Evolutionary conservation across 2,113 vertebrate species (phyloP), one percentile per base, ranked within the genome.

Genomic region (Trematocara unimaculatum): DNA sequence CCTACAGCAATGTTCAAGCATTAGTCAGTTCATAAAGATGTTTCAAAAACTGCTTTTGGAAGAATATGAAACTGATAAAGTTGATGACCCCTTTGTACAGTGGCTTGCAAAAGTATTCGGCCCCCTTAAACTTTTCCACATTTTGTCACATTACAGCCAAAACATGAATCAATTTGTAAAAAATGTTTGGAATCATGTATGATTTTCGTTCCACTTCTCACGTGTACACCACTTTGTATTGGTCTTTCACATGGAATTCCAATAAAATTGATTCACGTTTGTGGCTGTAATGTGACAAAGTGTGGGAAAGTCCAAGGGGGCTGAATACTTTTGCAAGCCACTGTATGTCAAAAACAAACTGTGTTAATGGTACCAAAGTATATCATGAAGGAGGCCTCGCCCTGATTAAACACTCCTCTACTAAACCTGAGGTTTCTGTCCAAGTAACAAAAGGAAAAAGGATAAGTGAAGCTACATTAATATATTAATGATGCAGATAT

Each of bases 181-280:
- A 56, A 56, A 4, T 56, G 6, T 56, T 56, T 55, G 20, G 54
- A 26, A 8, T 56, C 2, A 7, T 14, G 1, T 26, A 0, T 14
- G 20, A 56, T 26, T 26, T 7, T 13, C 0, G 1, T 14, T 55
- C 20, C 54, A 26, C 20, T 55, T 55, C 2, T 55, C 20, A 55
- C 0, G 1, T 56, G 54, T 5, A 0, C 12, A 56, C 23, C 23
- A 56, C 12, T 56, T 56, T 56, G 54, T 26, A 0, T 56, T 56
- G 12, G 7, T 56, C 23, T 0, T 56, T 56, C 55, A 29, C 55
- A 0, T 29, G 1, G 13, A 56, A 56, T 29, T 56, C 55, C 23
- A 56, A 29, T 29, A 56, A 56, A 1, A 29, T 2, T 56, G 55
- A 29, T 15, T 2, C 23, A 56, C 15, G 55, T 56, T 56, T 56